These are phyloP conservation scores for Peromyscus attwateri DNA, from an alignment of 2,797 vertebrate species.

Conservation along the genomic window DNA sequence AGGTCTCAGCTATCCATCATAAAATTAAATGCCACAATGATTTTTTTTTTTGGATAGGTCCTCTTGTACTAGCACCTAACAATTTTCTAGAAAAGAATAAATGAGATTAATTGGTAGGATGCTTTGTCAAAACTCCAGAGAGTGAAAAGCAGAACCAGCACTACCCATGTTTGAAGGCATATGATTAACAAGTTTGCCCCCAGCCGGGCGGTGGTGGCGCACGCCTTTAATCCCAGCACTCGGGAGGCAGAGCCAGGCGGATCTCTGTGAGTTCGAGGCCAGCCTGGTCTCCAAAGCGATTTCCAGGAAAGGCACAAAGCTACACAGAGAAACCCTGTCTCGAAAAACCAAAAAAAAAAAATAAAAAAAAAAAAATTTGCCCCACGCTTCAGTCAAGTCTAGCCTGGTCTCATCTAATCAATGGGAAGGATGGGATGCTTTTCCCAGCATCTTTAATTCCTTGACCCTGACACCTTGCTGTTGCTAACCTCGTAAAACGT, in stretches of 20 bases:
- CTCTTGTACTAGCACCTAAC: constrained; percentile 35
- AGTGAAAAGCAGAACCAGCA: not conserved
- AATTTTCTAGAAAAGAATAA: not conserved
- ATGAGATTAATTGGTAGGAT: not conserved
- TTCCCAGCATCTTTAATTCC: not conserved
- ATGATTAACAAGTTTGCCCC: not conserved
- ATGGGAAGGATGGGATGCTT: not conserved
- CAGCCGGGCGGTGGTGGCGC: too few relatives aligned
- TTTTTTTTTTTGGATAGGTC: not conserved
- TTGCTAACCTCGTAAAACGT: not conserved
- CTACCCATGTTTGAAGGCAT: not conserved
- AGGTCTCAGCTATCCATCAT: not conserved
- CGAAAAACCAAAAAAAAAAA: too few relatives aligned
- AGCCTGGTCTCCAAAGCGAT: too few relatives aligned
- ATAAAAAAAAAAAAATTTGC: too few relatives aligned
- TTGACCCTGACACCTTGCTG: not conserved
- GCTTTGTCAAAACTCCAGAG: constrained; percentile 9
- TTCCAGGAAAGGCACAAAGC: too few relatives aligned
- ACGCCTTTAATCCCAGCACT: too few relatives aligned
- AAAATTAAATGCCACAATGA: constrained; percentile 5
- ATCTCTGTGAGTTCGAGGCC: too few relatives aligned
- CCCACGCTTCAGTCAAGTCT: not conserved
- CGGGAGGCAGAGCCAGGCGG: too few relatives aligned
- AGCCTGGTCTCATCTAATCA: not conserved
- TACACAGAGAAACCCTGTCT: too few relatives aligned